Conservation (phyloP, 2,113 vertebrate species). For the Cricetomys ansorgei region DNA sequence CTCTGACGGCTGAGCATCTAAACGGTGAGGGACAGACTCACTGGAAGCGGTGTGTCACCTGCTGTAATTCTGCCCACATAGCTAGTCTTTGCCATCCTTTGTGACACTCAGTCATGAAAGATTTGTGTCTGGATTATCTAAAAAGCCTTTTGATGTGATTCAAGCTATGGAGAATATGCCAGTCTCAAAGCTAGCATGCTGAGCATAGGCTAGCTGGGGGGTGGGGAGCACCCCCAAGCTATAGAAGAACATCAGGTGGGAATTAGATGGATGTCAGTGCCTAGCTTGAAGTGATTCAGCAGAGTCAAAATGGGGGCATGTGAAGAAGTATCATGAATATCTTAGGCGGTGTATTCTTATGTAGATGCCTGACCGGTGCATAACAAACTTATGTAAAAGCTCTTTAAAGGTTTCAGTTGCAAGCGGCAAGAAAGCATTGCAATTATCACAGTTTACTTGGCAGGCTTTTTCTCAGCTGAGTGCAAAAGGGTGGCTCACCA, state of each 20-base stretch:
- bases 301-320: background rate
- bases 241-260: background rate
- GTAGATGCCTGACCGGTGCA: background rate
- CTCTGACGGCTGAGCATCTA: background rate
- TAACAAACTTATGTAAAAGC: background rate
- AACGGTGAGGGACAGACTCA: background rate
- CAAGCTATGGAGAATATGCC: background rate
- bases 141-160: background rate
- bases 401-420: background rate
- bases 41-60: background rate
- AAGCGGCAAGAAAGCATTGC: background rate
- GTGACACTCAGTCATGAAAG: background rate
- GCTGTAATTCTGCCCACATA: background rate
- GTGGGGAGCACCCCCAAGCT: background rate
- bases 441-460: background rate
- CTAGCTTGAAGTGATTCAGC: slow-evolving; percentile 2
- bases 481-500: slow-evolving; percentile 1
- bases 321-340: background rate
- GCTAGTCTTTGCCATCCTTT: background rate
- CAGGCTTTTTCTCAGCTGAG: background rate
- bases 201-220: background rate
- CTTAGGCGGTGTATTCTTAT: background rate
- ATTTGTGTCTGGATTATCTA: background rate
- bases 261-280: background rate
- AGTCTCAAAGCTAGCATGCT: background rate